Base-by-base conservation (phyloP, 2,113 vertebrate genomes). In the Leptobrachium ailaonicum region DNA sequence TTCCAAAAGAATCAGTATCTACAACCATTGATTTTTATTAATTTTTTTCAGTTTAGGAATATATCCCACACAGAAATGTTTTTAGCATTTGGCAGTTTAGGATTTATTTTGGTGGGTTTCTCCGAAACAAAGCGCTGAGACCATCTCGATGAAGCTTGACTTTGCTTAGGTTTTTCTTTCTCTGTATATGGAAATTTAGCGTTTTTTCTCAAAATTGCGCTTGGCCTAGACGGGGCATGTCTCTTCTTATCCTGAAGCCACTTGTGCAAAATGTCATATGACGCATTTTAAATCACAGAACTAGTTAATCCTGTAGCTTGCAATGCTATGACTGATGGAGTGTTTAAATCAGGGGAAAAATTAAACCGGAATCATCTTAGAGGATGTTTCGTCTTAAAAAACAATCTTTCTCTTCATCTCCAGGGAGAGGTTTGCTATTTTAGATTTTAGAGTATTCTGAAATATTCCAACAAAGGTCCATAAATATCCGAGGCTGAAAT, bases 351-450 rank as follows among this genome's bases (percentile, higher is more conserved):
- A 66, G 11, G 50, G 71, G 62, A 56, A 45, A 32, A 73, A 80
- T 67, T 66, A 80, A 67, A 66, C 62, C 40, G 60, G 77, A 79
- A 73, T 73, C 77, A 41, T 56, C 40, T 56, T 66, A 73, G 45
- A 79, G 60, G 44, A 79, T 66, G 71, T 79, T 14, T 67, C 62
- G 7, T 45, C 62, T 64, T 44, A 63, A 45, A 70, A 47, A 70
- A 50, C 73, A 4, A 32, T 50, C 44, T 75, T 42, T n/a, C 64
- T 44, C 53, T 67, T 13, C 20, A 73, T 73, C 77, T 73, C 71
- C n/a, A 56, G 77, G 71, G 77, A 73, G 14, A 13, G 2, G 44
- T 73, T 64, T 73, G 66, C 77, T 73, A 67, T 80, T 80, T 80
- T 58, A 32, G 77, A 32, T 32, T 66, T 56, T 45, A 1, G 40